Base-by-base conservation (phyloP, 2,113 vertebrate species). In the Salvelinus fontinalis region DNA sequence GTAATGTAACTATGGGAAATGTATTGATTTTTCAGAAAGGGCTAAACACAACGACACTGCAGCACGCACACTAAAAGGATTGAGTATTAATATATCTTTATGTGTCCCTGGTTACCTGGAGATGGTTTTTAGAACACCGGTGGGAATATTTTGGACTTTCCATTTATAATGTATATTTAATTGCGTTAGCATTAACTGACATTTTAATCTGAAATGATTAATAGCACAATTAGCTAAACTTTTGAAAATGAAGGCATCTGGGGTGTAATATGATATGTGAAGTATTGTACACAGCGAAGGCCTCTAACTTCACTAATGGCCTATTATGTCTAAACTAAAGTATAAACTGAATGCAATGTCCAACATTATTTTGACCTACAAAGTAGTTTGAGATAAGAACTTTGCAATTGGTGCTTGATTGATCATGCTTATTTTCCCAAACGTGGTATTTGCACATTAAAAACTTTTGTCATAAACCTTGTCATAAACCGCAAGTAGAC, bases 171-270 rank as follows among this genome's bases (percentile, higher is more conserved):
- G 12, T 34, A 11, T 48, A 26, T 71, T 71, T 71, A 71, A 70
- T 49, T 57, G 16, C 18, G 13, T 18, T 57, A 57, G 16, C 44
- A 26, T 39, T 62, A 75, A 67, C 44, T 74, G 24, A 62, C 62
- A 54, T 29, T 60, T 22, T 66, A 78, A 62, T 54, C 16, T 77
- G 39, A 70, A 71, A 73, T 66, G 49, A 81, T 75, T 81, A 81
- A 70, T 71, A 74, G 57, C 57, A 26, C 39, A 67, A n/a, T 74
- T 44, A 57, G 73, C 27, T 59, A 59, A 27, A 70, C 57, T 51
- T 49, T 65, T 24, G 39, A 39, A 64, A 73, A 20, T 27, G 51
- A 66, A 27, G 29, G 67, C 51, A 27, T 65, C 29, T 64, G 54
- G n/a, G 72, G 71, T 24, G 39, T 77, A 70, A 81, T 71, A 71